These are phyloP conservation scores for Hesperophylax magnus DNA, from an alignment of 1,140 invertebrate species.

Conservation along the genomic window DNA sequence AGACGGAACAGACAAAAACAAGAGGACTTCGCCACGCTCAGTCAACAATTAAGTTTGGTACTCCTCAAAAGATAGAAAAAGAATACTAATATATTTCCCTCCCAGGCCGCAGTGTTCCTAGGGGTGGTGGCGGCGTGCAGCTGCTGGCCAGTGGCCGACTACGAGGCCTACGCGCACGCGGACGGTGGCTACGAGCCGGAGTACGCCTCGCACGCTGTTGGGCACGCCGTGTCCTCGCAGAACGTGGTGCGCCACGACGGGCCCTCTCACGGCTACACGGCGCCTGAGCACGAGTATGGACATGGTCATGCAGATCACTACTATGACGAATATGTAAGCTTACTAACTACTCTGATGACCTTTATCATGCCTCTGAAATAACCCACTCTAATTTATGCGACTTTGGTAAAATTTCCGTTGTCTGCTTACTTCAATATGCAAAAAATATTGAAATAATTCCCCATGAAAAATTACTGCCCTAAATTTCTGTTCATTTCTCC, in stretches of 20 bases:
- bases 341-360: too few relatives aligned
- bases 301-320: slow-evolving; percentile 48
- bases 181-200: background rate
- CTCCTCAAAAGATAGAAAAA: too few relatives aligned
- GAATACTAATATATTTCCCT: background rate
- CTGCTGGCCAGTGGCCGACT: slow-evolving; percentile 40
- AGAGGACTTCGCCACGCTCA: too few relatives aligned
- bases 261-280: slow-evolving; percentile 50
- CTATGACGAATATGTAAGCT: slow-evolving; percentile 58
- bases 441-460: too few relatives aligned
- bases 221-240: slow-evolving; percentile 50
- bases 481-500: too few relatives aligned
- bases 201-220: slow-evolving; percentile 23
- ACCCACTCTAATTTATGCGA: too few relatives aligned
- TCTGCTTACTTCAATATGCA: too few relatives aligned
- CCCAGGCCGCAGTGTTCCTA: slow-evolving; percentile 41
- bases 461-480: too few relatives aligned
- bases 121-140: slow-evolving; percentile 32
- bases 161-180: slow-evolving; percentile 17
- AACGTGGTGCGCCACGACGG: slow-evolving; percentile 51
- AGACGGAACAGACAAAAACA: too few relatives aligned
- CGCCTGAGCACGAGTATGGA: slow-evolving; percentile 42
- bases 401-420: too few relatives aligned
- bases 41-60: too few relatives aligned
- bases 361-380: too few relatives aligned